A percentile compares a stretch with the other conserved stretches of the same genome.
phyloP scores from a whole-genome alignment of 2,113 vertebrate species.

The Gadus chalcogrammus region DNA sequence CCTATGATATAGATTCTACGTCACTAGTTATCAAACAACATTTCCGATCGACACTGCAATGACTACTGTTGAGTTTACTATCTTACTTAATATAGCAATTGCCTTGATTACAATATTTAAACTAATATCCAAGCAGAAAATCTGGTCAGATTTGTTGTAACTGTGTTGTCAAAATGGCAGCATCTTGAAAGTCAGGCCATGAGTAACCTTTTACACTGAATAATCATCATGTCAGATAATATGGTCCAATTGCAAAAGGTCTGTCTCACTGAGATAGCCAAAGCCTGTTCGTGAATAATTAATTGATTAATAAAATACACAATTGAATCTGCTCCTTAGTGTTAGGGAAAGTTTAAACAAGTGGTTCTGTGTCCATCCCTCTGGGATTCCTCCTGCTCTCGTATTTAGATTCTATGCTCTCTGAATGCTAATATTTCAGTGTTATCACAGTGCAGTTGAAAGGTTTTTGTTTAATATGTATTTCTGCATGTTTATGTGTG shows the following conservation, averaged over 20 bases:
- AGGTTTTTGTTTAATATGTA: conserved; percentile 17
- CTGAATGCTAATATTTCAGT: conserved; percentile 56
- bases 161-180: too few species aligned
- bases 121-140: too few species aligned
- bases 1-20: too few species aligned
- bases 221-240: conserved; percentile 14
- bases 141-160: too few species aligned
- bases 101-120: too few species aligned
- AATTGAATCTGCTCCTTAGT: conserved; percentile 36
- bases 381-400: conserved; percentile 37
- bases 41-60: too few species aligned
- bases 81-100: too few species aligned
- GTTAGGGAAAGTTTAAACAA: conserved; percentile 38
- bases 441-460: conserved; percentile 33
- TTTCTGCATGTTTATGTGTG: neutral
- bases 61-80: too few species aligned
- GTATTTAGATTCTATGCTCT: conserved; percentile 28
- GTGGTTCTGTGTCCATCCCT: conserved; percentile 39
- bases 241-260: too few species aligned
- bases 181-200: neutral
- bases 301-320: conserved; percentile 51
- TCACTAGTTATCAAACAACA: too few species aligned
- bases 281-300: neutral
- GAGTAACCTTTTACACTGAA: neutral
- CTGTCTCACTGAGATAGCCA: neutral